Evolutionary conservation across 2,888 invertebrate species (phyloP).

Genomic region (Eurois occulta): DNA sequence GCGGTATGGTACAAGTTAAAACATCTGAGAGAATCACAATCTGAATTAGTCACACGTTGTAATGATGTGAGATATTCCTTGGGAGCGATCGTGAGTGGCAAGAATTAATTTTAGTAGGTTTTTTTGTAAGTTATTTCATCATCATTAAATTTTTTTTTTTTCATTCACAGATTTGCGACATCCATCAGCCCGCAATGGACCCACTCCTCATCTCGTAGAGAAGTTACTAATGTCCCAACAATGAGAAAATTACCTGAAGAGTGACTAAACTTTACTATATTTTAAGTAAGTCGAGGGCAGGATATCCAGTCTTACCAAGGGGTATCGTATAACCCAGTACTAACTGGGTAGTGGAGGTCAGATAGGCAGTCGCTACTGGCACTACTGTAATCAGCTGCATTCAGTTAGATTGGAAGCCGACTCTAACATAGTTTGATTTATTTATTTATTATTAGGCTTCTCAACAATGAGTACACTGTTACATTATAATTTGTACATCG

Average conservation of each 20-base stretch:
- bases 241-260: neutral
- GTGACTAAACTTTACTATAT: neutral
- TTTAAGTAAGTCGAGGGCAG: neutral
- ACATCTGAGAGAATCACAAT: neutral
- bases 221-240: neutral
- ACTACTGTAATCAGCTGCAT: neutral
- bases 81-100: neutral
- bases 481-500: no score
- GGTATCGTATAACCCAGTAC: neutral
- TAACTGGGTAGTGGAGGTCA: neutral
- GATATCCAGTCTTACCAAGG: no score
- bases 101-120: neutral
- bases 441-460: no score
- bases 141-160: neutral
- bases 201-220: neutral
- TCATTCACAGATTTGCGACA: neutral
- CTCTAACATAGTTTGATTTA: no score
- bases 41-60: neutral
- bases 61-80: neutral
- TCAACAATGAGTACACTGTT: no score
- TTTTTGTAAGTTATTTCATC: neutral
- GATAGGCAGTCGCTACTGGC: neutral
- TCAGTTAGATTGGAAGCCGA: neutral
- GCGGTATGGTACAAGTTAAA: conserved; percentile 26
- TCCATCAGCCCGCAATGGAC: neutral